These are phyloP conservation scores for Sparidentex hasta DNA, from an alignment of 2,797 vertebrate species.

Conservation along the genomic window DNA sequence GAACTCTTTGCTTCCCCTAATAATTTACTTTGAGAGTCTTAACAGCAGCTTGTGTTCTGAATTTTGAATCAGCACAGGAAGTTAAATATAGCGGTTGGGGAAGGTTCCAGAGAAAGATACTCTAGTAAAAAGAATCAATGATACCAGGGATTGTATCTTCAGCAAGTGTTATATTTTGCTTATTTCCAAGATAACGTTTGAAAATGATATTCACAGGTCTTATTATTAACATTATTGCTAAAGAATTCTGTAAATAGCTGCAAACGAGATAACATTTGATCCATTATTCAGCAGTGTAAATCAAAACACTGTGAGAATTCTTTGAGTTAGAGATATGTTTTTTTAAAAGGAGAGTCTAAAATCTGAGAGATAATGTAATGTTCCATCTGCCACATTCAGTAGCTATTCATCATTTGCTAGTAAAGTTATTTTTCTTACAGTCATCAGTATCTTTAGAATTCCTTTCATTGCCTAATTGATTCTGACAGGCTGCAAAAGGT, in stretches of 20 bases:
- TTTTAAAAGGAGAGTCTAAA: conserved; percentile 33
- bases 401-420: conserved; percentile 59
- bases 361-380: conserved; percentile 44
- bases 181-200: conserved; percentile 22
- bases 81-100: conserved; percentile 66
- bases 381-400: conserved; percentile 54
- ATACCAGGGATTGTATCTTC: conserved; percentile 39
- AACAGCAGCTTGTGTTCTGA: conserved; percentile 81
- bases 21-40: conserved; percentile 85
- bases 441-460: conserved; percentile 78
- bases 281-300: conserved; percentile 19
- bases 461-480: conserved; percentile 81
- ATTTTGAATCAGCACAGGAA: conserved; percentile 78
- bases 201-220: conserved; percentile 27
- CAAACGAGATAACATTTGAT: conserved; percentile 40
- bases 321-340: conserved; percentile 31
- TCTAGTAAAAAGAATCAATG: conserved; percentile 44
- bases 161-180: conserved; percentile 13
- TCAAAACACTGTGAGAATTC: conserved; percentile 34
- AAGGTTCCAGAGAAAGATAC: conserved; percentile 62
- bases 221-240: conserved; percentile 21
- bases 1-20: conserved; percentile 83
- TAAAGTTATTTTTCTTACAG: conserved; percentile 72
- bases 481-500: conserved; percentile 81
- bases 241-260: conserved; percentile 50